Evolutionary conservation across 1,140 invertebrate genomes (phyloP).

Genomic region (Bombus consobrinus): DNA sequence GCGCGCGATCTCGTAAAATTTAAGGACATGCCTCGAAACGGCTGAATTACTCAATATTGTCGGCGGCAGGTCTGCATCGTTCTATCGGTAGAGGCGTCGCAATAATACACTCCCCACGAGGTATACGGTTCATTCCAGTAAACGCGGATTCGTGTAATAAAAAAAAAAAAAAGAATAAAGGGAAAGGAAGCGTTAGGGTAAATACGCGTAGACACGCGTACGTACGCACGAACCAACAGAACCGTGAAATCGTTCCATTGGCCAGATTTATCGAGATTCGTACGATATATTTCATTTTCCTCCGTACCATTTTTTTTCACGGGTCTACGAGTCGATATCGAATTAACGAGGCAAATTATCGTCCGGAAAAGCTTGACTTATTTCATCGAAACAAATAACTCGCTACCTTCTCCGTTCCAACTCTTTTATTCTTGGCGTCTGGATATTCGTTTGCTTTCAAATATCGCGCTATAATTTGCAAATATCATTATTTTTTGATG

Average conservation of each 20-base stretch:
- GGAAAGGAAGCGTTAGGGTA: neutral
- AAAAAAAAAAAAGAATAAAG: slow-evolving; percentile 1
- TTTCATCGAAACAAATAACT: neutral
- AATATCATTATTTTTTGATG: neutral
- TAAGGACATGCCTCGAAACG: slow-evolving; percentile 57
- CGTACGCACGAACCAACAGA: slow-evolving; percentile 40
- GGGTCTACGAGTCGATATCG: slow-evolving; percentile 21
- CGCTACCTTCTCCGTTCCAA: neutral
- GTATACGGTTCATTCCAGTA: slow-evolving; percentile 15
- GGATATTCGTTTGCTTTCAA: neutral
- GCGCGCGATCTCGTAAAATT: slow-evolving; percentile 48
- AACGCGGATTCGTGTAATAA: slow-evolving; percentile 66
- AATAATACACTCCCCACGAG: slow-evolving; percentile 38
- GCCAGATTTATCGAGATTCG: slow-evolving; percentile 54
- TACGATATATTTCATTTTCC: neutral
- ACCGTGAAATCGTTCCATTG: slow-evolving; percentile 68
- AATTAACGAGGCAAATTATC: slow-evolving; percentile 57
- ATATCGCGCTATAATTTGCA: neutral
- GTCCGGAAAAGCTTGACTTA: slow-evolving; percentile 13
- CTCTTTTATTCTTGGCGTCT: neutral
- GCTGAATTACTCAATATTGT: slow-evolving; percentile 59
- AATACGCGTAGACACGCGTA: slow-evolving; percentile 44
- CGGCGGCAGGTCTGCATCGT: slow-evolving; percentile 12
- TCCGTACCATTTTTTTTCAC: neutral
- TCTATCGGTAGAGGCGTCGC: slow-evolving; percentile 37